These are phyloP conservation scores for Orbicella faveolata DNA, from an alignment of 64 coral and sea anemone genomes.

Conservation along the genomic window DNA sequence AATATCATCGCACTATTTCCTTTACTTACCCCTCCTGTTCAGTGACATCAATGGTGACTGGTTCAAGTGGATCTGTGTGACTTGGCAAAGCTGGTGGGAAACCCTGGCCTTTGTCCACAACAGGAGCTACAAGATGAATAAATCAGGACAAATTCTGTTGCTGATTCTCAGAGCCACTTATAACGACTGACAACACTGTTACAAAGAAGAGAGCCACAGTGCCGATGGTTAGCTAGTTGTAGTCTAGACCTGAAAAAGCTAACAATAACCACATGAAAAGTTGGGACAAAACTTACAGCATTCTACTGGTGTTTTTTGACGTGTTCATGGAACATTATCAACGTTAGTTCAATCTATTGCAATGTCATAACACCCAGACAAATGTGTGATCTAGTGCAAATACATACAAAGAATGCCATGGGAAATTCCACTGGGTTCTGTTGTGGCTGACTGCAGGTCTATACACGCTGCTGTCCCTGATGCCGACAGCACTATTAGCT, in stretches of 20 bases:
- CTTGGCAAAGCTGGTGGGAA: not conserved
- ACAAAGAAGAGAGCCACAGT: no score
- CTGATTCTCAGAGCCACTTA: no score
- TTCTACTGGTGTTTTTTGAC: no score
- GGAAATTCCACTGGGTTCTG: slow-evolving; percentile 46
- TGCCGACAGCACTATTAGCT: slow-evolving; percentile 96
- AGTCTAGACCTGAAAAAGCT: no score
- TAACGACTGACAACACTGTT: no score
- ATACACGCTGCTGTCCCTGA: slow-evolving; percentile 94
- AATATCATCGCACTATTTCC: not conserved
- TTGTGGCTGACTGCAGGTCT: slow-evolving; percentile 43
- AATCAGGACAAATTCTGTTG: no score
- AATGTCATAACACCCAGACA: no score
- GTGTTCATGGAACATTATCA: no score
- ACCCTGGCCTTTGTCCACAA: not conserved
- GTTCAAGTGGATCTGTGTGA: not conserved
- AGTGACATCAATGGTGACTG: not conserved
- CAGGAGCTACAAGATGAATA: not conserved
- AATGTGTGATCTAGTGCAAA: not conserved
- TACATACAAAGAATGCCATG: slow-evolving; percentile 42
- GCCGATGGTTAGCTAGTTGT: no score
- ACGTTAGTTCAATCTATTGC: no score
- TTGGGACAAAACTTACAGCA: no score
- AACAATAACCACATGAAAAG: no score
- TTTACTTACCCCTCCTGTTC: slow-evolving; percentile 22